These are phyloP conservation scores for Drosophila buzzatii DNA, from an alignment of 2,888 invertebrate genomes.

Conservation along the genomic window DNA sequence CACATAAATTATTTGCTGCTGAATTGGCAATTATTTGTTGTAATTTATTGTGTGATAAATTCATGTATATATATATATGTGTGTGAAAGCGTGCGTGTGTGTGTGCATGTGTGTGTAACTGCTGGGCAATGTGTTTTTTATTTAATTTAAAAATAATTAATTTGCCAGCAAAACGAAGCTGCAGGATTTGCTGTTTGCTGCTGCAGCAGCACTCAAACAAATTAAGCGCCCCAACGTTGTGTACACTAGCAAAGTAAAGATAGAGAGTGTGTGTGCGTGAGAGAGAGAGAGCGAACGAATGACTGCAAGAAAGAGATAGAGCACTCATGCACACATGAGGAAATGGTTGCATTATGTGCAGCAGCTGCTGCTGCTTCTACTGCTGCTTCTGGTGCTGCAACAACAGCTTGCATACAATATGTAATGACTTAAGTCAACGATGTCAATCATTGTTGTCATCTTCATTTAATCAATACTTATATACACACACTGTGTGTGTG, in stretches of 20 bases:
- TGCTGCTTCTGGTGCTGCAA: conserved; percentile 27
- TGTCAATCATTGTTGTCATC: conserved; percentile 72
- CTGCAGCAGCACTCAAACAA: conserved; percentile 58
- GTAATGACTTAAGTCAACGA: conserved; percentile 75
- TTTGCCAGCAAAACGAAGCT: conserved; percentile 40
- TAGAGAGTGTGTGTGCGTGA: not conserved
- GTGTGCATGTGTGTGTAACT: conserved; percentile 20
- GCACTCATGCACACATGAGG: conserved; percentile 16
- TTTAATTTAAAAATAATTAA: conserved; percentile 68
- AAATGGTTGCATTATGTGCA: conserved; percentile 52
- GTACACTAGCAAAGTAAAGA: conserved; percentile 39
- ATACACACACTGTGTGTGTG: conserved; percentile 9
- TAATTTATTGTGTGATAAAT: conserved; percentile 72
- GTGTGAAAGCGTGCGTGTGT: not conserved
- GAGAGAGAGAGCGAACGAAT: not conserved
- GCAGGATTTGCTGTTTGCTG: conserved; percentile 38
- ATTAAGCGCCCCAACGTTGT: conserved; percentile 54
- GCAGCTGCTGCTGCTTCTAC: conserved; percentile 29
- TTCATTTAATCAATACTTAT: conserved; percentile 70
- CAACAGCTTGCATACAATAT: conserved; percentile 63
- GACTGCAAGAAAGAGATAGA: not conserved
- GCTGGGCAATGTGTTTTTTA: conserved; percentile 54
- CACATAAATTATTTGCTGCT: conserved; percentile 72
- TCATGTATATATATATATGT: conserved; percentile 21
- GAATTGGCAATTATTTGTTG: conserved; percentile 76